Base-by-base conservation (phyloP, 2,113 vertebrate genomes). In the Protomyctophum bolini region DNA sequence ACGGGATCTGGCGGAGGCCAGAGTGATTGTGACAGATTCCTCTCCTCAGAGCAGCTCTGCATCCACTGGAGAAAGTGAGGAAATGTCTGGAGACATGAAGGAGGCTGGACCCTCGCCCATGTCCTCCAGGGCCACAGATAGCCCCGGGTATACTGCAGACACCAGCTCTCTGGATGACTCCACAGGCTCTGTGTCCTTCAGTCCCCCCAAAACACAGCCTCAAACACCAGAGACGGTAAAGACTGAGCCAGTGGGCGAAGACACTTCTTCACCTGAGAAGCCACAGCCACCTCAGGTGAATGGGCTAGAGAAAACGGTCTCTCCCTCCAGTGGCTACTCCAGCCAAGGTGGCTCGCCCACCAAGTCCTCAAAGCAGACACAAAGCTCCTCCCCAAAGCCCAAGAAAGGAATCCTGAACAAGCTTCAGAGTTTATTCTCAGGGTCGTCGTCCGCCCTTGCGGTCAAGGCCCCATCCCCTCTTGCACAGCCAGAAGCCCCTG, bases 301-400 rank as follows among this genome's bases (percentile, higher is more conserved):
- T 15, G 77, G 71, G 63, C 65, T 61, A 10, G 86, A 85, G 64
- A 93, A 90, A 86, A 90, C 94, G 1, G 85, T 95, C 77, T 97
- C 95, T 8, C 95, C 96, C 0, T 96, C 95, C 76, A 97, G 95
- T 29, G 95, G 95, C 47, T 97, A 96, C 82, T 95, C 95, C 0
- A 97, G 94, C 83, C 95, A 96, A 83, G 95, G 94, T 0, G 93
- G 91, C 67, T 94, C 89, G 0, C 94, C 94, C 10, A 92, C 93
- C 0, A 85, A 92, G 59, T 83, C 84, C 66, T 12, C 88, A 60
- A 95, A 92, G 83, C 88, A 81, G 0, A 60, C 92, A 10, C 81
- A 85, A 0, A 71, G 88, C 0, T 60, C 90, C 1, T 94, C 93
- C 52, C 92, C 93, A 4, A 91, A 72, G 50, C 87, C 84, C 6